phyloP scores from a whole-genome alignment of 2,113 vertebrate genomes.

The Cromileptes altivelis region DNA sequence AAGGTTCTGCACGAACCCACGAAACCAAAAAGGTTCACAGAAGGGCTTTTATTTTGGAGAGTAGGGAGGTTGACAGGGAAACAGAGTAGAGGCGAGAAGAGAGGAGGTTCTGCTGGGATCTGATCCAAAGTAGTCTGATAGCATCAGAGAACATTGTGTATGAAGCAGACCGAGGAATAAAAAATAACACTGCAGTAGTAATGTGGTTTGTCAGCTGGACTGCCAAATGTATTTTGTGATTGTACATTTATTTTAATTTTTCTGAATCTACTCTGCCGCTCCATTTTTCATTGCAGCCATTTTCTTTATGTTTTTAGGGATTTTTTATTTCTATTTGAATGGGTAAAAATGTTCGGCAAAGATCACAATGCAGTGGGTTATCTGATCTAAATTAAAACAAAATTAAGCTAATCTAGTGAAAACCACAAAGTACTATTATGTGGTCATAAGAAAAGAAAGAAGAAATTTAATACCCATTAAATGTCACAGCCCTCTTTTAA shows the following conservation, averaged over 20 bases:
- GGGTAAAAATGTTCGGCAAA: background rate
- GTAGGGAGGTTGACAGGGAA: background rate
- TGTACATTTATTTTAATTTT: background rate
- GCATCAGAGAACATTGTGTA: background rate
- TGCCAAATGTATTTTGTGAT: background rate
- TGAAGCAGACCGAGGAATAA: background rate
- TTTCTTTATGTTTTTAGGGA: background rate
- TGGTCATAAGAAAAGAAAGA: background rate
- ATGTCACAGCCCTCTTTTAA: slow-evolving; percentile 11
- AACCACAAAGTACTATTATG: background rate
- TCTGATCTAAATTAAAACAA: background rate
- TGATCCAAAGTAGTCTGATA: background rate
- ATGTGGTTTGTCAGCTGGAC: slow-evolving; percentile 6
- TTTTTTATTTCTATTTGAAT: background rate
- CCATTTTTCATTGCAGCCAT: background rate
- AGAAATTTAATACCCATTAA: background rate
- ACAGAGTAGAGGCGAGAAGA: background rate
- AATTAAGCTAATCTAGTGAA: background rate
- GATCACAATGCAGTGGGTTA: background rate
- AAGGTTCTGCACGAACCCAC: background rate
- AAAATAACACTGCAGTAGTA: background rate
- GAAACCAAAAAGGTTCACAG: background rate
- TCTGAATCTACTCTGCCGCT: background rate
- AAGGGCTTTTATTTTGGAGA: background rate
- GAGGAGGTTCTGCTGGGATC: slow-evolving; percentile 4